Conservation (phyloP, 2,797 vertebrate species). For the Hydrocynus forskahlii region DNA sequence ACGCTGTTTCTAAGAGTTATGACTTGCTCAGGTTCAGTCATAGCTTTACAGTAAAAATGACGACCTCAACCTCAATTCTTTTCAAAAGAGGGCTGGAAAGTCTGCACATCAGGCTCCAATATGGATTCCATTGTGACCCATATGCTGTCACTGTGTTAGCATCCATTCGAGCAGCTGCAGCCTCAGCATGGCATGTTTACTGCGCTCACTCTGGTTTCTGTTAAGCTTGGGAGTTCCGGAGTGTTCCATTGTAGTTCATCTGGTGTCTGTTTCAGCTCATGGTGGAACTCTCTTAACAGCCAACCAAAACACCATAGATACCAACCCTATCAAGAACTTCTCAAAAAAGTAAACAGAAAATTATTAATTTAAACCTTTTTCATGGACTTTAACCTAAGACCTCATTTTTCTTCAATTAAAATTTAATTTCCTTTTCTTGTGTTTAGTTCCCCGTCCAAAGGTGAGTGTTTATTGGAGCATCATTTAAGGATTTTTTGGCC, state of each 20-base stretch:
- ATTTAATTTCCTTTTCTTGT: neutral
- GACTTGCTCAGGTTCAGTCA: constrained; percentile 4
- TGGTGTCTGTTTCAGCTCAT: constrained; percentile 18
- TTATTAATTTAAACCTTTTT: neutral
- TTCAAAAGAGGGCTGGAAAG: constrained; percentile 20
- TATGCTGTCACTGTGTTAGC: constrained; percentile 1
- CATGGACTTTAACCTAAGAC: neutral
- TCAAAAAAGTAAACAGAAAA: neutral
- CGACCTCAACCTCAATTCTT: neutral
- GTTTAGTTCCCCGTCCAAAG: neutral
- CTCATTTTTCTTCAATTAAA: neutral
- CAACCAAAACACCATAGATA: neutral
- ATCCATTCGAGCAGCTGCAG: neutral
- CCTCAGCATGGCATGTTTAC: neutral
- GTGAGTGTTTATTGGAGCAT: neutral
- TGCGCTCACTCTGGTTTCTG: neutral
- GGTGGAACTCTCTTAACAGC: neutral
- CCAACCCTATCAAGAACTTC: neutral
- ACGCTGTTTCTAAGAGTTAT: no score
- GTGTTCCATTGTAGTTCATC: constrained; percentile 5
- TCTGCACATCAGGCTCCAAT: neutral
- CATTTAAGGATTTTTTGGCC: no score
- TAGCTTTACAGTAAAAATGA: neutral
- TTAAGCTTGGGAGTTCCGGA: constrained; percentile 17
- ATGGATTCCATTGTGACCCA: constrained; percentile 8